Percentiles rank a stretch among this genome's conserved stretches.
Conservation (phyloP, 2,888 invertebrate genomes). For the Apamea crenata region DNA sequence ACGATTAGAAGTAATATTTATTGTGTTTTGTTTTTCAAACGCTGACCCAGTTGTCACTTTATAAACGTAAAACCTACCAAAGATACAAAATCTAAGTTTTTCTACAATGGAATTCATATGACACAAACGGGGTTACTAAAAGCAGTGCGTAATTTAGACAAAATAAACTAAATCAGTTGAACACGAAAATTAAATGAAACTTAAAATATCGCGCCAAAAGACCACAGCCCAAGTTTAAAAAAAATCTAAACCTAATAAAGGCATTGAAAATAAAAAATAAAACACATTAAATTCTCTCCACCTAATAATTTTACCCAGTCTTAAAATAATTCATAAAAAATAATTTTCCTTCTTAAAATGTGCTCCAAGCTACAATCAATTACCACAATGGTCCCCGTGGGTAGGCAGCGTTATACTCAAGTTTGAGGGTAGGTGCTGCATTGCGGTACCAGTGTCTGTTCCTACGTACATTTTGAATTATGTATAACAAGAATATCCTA, state of each 20-base stretch:
- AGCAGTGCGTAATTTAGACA: neutral
- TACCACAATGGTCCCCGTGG: constrained; percentile 26
- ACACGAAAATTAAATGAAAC: neutral
- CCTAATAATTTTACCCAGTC: constrained; percentile 18
- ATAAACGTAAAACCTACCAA: neutral
- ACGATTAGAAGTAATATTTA: constrained; percentile 64
- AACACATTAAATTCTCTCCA: neutral
- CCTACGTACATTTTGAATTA: constrained; percentile 73
- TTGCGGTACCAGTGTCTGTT: constrained; percentile 66
- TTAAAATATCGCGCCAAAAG: too few species aligned
- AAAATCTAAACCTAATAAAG: neutral
- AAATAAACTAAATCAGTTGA: neutral
- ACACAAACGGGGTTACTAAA: neutral
- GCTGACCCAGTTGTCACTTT: constrained; percentile 6
- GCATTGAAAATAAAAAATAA: neutral
- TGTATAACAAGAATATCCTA: constrained; percentile 66
- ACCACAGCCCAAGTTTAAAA: neutral
- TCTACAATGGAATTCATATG: neutral
- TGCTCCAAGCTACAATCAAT: constrained; percentile 37
- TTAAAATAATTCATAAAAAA: constrained; percentile 17
- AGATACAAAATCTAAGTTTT: neutral
- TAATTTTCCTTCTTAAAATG: constrained; percentile 13
- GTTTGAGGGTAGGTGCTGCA: constrained; percentile 68
- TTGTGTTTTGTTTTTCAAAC: constrained; percentile 43
- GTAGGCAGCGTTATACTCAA: constrained; percentile 37